Base-by-base conservation (phyloP, 2,113 vertebrate species). In the Paracanthobrama guichenoti region DNA sequence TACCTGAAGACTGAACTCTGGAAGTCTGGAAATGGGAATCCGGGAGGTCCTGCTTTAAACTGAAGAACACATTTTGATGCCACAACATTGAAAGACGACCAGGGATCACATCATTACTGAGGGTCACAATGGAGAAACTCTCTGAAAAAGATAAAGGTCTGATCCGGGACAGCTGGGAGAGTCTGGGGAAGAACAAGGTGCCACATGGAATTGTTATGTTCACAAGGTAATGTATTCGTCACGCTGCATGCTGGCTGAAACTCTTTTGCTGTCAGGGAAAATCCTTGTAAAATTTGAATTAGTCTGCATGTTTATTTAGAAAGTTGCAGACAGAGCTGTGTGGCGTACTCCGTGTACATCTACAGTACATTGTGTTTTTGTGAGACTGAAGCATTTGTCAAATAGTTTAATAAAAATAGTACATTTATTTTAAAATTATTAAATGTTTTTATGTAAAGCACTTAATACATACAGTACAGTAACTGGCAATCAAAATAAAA, bases 131-230 rank as follows among this genome's bases (percentile, higher is more conserved):
- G 91, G 90, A 95, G 88, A 90, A 90, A 85, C 91, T 95, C 94
- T 93, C 94, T 16, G 93, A 85, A 79, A 91, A 95, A 66, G 96
- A 97, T 85, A 96, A 95, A 46, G 94, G 95, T 91, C 94, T 97
- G 93, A 97, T 98, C 90, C 94, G 96, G 86, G 94, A 96, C 93
- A 98, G 96, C 95, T 97, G 97, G 97, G 94, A 86, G 90, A 95
- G 90, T 84, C 93, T 98, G 86, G 96, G 94, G 90, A 93, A 93
- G 90, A 97, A 95, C 92, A 97, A 96, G 81, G 93, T 95, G 89
- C 95, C 96, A 86, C 96, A 97, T n/a, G 97, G 97, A 85, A 91
- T 95, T 75, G 89, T 97, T 84, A 94, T 98, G 90, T 98, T 98
- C 90, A 90, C 93, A 93, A 97, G 97, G 97, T 98, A 94, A 86